Percentiles rank a stretch among this genome's conserved stretches.
These are phyloP conservation scores for Lucinisca nassula DNA, from an alignment of 2,888 invertebrate genomes.

Conservation along the genomic window DNA sequence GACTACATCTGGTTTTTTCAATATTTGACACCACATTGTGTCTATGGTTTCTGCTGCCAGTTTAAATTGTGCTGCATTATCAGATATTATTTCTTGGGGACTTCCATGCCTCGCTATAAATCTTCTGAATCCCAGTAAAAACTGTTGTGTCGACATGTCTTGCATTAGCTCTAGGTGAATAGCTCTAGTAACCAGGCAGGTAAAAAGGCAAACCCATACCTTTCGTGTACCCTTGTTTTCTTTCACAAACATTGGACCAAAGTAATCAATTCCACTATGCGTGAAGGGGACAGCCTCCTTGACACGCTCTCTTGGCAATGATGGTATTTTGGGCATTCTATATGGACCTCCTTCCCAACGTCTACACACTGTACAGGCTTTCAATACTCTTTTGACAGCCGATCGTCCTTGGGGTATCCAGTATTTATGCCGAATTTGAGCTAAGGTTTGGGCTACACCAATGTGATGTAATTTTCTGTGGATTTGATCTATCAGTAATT, in stretches of 20 bases:
- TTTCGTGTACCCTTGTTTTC: neutral
- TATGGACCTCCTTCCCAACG: neutral
- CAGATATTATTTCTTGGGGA: neutral
- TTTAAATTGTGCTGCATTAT: neutral
- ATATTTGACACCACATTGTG: neutral
- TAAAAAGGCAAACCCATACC: neutral
- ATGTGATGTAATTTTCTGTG: neutral
- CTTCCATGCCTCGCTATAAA: neutral
- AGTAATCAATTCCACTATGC: neutral
- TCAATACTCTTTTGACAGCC: neutral
- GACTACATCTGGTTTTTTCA: neutral
- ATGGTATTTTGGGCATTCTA: neutral
- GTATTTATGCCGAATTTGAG: neutral
- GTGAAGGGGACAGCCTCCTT: neutral
- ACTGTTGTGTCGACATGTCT: neutral
- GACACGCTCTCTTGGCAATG: neutral
- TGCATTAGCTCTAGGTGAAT: neutral
- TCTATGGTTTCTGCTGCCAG: neutral
- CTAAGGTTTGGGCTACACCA: slow-evolving; percentile 7
- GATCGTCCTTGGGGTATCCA: neutral
- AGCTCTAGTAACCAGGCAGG: slow-evolving; percentile 5
- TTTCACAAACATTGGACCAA: neutral
- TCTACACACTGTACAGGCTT: neutral
- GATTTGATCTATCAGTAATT: neutral
- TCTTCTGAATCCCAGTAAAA: neutral